These are phyloP conservation scores for Malachius bipustulatus DNA, from an alignment of 2,888 invertebrate genomes.

Conservation along the genomic window DNA sequence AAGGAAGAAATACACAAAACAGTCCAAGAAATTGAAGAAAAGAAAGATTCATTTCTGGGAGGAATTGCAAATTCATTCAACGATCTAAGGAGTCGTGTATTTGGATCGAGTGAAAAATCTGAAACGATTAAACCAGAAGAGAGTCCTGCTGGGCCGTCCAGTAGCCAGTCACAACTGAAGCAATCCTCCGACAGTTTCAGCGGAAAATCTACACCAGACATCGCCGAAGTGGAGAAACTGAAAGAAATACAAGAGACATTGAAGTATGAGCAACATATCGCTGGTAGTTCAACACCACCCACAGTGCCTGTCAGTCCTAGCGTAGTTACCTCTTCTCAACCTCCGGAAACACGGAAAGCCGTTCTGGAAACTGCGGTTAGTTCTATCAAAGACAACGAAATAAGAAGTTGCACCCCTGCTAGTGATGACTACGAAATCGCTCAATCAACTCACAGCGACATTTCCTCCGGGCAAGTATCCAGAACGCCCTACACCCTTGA, in stretches of 20 bases:
- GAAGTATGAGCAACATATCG: slow-evolving; percentile 30
- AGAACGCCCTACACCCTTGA: slow-evolving; percentile 38
- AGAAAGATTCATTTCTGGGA: slow-evolving; percentile 14
- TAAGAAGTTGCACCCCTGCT: slow-evolving; percentile 49
- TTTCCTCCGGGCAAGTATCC: slow-evolving; percentile 47
- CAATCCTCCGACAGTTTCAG: slow-evolving; percentile 20
- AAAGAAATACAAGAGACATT: slow-evolving; percentile 28
- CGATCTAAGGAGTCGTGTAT: background rate
- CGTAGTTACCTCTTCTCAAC: background rate
- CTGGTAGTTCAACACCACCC: slow-evolving; percentile 47
- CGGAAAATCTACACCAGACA: slow-evolving; percentile 32
- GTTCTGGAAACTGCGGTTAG: slow-evolving; percentile 36
- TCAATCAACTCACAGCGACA: slow-evolving; percentile 48
- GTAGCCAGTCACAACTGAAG: slow-evolving; percentile 12
- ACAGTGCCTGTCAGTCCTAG: slow-evolving; percentile 2
- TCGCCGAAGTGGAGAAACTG: slow-evolving; percentile 27
- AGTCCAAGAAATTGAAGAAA: slow-evolving; percentile 1
- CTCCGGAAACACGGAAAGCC: slow-evolving; percentile 33
- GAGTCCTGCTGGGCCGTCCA: slow-evolving; percentile 20
- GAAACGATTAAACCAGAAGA: slow-evolving; percentile 14
- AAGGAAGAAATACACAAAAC: background rate
- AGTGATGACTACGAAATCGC: slow-evolving; percentile 52
- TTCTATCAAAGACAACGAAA: slow-evolving; percentile 41
- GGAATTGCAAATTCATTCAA: slow-evolving; percentile 7
- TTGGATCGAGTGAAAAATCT: slow-evolving; percentile 31